A percentile compares a stretch with the other conserved stretches of the same genome.
Conservation (phyloP, 2,797 vertebrate genomes). For the Remorina albescens region DNA sequence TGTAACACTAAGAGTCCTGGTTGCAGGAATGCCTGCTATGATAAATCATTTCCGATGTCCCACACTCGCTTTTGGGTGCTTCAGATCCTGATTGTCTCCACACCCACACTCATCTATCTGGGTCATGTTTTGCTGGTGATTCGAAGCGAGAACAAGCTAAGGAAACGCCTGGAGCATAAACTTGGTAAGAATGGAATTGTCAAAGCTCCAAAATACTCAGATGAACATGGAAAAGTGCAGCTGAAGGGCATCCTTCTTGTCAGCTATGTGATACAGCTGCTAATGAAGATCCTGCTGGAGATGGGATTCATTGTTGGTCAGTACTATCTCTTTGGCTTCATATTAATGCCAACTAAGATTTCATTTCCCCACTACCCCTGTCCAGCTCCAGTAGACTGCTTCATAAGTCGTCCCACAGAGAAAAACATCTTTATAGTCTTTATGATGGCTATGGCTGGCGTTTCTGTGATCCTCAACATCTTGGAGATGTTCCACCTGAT, state of each 20-base stretch:
- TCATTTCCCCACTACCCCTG: conserved; percentile 87
- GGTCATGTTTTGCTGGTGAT: conserved; percentile 84
- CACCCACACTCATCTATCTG: conserved; percentile 90
- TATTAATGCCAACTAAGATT: conserved; percentile 83
- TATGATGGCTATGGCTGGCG: conserved; percentile 87
- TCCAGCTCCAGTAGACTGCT: conserved; percentile 87
- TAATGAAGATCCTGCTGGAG: conserved; percentile 91
- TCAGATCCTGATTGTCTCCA: conserved; percentile 93
- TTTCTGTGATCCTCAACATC: conserved; percentile 90
- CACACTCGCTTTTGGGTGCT: conserved; percentile 95
- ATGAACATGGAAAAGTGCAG: conserved; percentile 83
- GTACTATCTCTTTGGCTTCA: conserved; percentile 91
- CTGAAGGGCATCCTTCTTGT: conserved; percentile 89
- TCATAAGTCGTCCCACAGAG: conserved; percentile 92
- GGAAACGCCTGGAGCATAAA: conserved; percentile 77
- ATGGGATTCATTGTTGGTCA: conserved; percentile 91
- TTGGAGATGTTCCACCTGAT: conserved; percentile 90
- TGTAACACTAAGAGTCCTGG: conserved; percentile 90
- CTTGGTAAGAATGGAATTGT: conserved; percentile 54
- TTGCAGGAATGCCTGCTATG: conserved; percentile 91
- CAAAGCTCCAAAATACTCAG: conserved; percentile 82
- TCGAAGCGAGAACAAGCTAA: conserved; percentile 88
- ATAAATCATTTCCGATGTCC: conserved; percentile 91
- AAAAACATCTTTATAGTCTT: conserved; percentile 93
- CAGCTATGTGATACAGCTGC: conserved; percentile 89